phyloP scores from a whole-genome alignment of 2,113 vertebrate species.

The Condylura cristata region DNA sequence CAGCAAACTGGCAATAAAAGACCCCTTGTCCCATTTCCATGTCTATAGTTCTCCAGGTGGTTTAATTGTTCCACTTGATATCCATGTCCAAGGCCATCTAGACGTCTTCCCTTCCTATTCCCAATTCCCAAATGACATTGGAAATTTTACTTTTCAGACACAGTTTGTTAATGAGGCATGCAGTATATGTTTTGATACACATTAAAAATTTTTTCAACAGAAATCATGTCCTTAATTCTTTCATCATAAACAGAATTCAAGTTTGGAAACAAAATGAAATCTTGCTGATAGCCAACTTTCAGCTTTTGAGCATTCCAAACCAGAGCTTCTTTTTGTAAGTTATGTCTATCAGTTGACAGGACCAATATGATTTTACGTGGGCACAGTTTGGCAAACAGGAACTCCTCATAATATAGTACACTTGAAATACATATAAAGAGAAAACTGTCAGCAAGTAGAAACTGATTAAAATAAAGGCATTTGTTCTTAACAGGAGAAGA shows the following conservation, averaged over 20 bases:
- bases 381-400: conserved; percentile 73
- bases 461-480: conserved; percentile 70
- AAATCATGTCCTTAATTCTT: conserved; percentile 61
- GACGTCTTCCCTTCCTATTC: background rate
- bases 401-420: conserved; percentile 61
- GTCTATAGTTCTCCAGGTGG: conserved; percentile 61
- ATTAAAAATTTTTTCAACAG: background rate
- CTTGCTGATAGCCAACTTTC: conserved; percentile 74
- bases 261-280: conserved; percentile 73
- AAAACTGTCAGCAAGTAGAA: conserved; percentile 68
- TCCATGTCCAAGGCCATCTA: conserved; percentile 6
- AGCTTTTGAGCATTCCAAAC: conserved; percentile 71
- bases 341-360: conserved; percentile 75
- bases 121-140: background rate
- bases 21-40: conserved; percentile 26
- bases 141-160: conserved; percentile 41
- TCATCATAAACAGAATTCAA: conserved; percentile 64
- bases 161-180: conserved; percentile 58
- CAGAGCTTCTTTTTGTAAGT: conserved; percentile 69
- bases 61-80: conserved; percentile 58
- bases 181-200: conserved; percentile 46
- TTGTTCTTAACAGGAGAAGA: conserved; percentile 63
- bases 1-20: conserved; percentile 55
- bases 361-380: conserved; percentile 78
- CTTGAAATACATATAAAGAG: conserved; percentile 71